Conservation (phyloP, 2,888 invertebrate species). For the Dicranocentrus wangi region DNA sequence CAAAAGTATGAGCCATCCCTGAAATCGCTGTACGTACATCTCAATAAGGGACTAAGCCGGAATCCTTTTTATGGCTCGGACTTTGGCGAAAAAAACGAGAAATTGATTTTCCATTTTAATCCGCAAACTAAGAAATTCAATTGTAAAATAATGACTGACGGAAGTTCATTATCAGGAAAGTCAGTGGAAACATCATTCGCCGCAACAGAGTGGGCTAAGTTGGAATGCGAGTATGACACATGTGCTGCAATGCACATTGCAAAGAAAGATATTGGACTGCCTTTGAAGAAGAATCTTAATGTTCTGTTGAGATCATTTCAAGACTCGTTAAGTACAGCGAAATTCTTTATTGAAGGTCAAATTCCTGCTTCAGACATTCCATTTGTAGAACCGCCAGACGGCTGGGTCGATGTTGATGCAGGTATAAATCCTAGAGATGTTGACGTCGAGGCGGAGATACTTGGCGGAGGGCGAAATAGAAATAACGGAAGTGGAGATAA, state of each 20-base stretch:
- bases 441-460: constrained; percentile 48
- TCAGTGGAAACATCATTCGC: constrained; percentile 59
- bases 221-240: constrained; percentile 71
- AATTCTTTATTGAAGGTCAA: constrained; percentile 85
- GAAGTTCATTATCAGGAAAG: constrained; percentile 42
- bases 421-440: constrained; percentile 49
- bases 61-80: constrained; percentile 67
- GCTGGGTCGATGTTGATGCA: constrained; percentile 20
- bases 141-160: constrained; percentile 58
- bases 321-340: constrained; percentile 74
- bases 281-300: constrained; percentile 69
- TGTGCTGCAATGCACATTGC: constrained; percentile 69
- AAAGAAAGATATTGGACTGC: constrained; percentile 66
- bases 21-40: constrained; percentile 80
- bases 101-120: constrained; percentile 80
- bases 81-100: constrained; percentile 76
- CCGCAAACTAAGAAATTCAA: constrained; percentile 77
- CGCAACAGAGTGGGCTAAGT: constrained; percentile 65
- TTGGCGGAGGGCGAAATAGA: constrained; percentile 21
- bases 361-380: constrained; percentile 80
- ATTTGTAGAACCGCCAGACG: constrained; percentile 77
- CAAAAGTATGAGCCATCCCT: constrained; percentile 79
- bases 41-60: constrained; percentile 74
- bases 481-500: constrained; percentile 32
- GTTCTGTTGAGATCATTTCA: constrained; percentile 69